Base-by-base conservation (phyloP, 2,113 vertebrate species). In the Pachypanchax playfairii region DNA sequence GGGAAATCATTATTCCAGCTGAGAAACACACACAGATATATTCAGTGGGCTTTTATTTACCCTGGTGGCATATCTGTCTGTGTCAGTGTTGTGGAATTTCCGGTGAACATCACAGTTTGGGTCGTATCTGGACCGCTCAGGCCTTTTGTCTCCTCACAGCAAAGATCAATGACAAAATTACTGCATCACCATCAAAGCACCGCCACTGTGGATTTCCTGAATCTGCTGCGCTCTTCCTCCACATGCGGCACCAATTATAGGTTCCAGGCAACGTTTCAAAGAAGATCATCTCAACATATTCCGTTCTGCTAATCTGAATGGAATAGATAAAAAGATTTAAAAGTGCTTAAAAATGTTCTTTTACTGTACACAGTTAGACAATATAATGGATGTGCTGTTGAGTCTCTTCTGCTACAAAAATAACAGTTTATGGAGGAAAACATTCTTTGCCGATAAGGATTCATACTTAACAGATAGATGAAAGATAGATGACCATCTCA, bases 241-340 rank as follows among this genome's bases (percentile, higher is more conserved):
- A 33, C 77, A 87, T 83, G 76, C 33, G 71, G 86, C 77, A 87
- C 63, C 83, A 86, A 86, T 89, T 90, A 85, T 26, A 78, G 69
- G 50, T 75, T 80, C 75, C 71, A 74, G 82, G 75, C 70, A 73
- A 38, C 42, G 62, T 73, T 83, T 90, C 80, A 85, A 78, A 79
- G 66, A 49, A 66, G 61, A 82, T 80, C 60, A 73, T 59, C 50
- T 59, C 36, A 48, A 36, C 70, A 49, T 43, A 36, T 44, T 61
- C 39, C 22, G 20, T 58, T 69, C 79, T 87, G 92, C 91, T 72
- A 93, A 94, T 83, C 79, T 4, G 59, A 94, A 92, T 88, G 76
- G 91, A 6, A 84, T 79, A 66, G 89, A 94, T 83, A 91, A 64
- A 83, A 57, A 65, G 56, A 47, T 49, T 77, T 65, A 56, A 68